Evolutionary conservation across 2,113 vertebrate species (phyloP).

Genomic region (Tichodroma muraria): DNA sequence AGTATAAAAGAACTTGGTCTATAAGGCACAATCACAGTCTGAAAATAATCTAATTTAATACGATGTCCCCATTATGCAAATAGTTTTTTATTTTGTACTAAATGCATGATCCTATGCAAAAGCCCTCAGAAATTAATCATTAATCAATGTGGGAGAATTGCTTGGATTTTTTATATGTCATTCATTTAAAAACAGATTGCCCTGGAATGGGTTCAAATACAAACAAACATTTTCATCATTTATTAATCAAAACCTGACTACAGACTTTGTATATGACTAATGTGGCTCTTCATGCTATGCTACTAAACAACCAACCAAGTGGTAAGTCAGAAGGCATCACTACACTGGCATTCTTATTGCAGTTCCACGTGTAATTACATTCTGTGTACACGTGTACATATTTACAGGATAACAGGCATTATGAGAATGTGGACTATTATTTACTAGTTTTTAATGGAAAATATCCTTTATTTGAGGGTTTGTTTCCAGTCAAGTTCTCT

Average conservation of each 20-base stretch:
- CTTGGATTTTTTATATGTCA: background rate
- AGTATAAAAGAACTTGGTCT: background rate
- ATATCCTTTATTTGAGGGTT: background rate
- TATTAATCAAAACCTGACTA: background rate
- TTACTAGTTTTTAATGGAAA: background rate
- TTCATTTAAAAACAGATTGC: background rate
- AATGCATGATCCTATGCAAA: background rate
- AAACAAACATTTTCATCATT: background rate
- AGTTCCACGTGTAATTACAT: background rate
- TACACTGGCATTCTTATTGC: background rate
- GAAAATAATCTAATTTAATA: background rate
- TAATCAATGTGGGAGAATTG: background rate
- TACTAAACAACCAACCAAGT: background rate
- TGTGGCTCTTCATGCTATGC: background rate
- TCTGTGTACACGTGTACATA: background rate
- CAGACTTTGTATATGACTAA: background rate
- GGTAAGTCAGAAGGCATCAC: background rate
- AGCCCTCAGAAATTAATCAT: background rate
- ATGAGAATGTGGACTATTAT: background rate
- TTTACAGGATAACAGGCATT: background rate
- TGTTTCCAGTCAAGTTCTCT: background rate
- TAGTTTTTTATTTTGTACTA: background rate
- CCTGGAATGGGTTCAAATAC: background rate
- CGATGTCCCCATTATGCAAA: background rate
- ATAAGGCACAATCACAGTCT: background rate